Conservation (phyloP, 2,113 vertebrate genomes). For the Upupa epops region DNA sequence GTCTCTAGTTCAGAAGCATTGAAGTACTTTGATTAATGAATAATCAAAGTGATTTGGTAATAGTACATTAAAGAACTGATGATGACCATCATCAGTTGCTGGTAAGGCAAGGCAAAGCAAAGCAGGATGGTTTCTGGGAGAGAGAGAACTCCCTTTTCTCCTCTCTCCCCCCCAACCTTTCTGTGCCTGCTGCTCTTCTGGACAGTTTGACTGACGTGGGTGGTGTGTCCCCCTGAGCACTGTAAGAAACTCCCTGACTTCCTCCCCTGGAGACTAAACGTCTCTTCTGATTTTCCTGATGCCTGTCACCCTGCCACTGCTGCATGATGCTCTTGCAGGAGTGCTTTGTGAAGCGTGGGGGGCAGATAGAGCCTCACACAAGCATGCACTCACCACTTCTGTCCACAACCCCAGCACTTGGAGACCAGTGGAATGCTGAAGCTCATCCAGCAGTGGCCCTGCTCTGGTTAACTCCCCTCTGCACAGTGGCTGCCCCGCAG, state of each 20-base stretch:
- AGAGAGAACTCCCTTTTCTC: neutral
- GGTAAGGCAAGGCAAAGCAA: neutral
- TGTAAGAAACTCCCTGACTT: slow-evolving; percentile 22
- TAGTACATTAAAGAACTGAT: neutral
- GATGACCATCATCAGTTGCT: too few species aligned
- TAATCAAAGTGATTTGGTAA: neutral
- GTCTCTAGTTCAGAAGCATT: neutral
- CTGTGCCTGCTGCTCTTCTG: neutral
- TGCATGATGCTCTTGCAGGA: neutral
- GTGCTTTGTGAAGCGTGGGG: neutral
- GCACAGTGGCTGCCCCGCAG: neutral
- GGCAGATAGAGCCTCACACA: neutral
- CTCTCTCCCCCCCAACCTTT: neutral
- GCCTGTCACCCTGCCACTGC: slow-evolving; percentile 31
- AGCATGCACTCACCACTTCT: neutral
- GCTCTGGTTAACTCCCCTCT: neutral
- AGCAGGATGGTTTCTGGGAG: neutral
- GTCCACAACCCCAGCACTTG: neutral
- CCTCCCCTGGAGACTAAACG: neutral
- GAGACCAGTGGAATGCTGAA: neutral
- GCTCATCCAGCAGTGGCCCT: neutral
- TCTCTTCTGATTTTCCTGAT: slow-evolving; percentile 44
- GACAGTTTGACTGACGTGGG: neutral
- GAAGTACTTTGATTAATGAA: neutral
- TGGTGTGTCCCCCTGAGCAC: neutral